Conservation (phyloP, 37 sponge, comb jelly and placozoan species). For the Axinella damicornis region DNA sequence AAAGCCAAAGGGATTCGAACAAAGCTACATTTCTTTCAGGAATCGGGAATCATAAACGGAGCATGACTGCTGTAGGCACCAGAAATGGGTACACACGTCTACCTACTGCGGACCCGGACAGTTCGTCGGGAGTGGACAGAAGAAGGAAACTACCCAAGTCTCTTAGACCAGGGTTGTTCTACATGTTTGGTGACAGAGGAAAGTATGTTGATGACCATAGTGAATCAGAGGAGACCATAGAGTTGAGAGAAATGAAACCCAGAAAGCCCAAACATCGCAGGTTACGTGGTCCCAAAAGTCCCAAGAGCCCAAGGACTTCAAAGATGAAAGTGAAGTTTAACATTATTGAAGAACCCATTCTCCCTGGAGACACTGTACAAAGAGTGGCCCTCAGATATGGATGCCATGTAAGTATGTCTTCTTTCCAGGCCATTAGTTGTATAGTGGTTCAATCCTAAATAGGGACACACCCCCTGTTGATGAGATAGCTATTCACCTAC, state of each 20-base stretch:
- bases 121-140: no score
- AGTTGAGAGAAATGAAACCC: conserved; percentile 46
- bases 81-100: conserved; percentile 49
- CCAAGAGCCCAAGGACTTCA: conserved; percentile 21
- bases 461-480: no score
- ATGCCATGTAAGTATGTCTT: conserved; percentile 63
- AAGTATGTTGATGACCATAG: conserved; percentile 33
- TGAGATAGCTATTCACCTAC: no score
- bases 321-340: conserved; percentile 4
- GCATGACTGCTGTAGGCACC: background rate
- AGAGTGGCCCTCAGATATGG: conserved; percentile 79
- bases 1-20: no score
- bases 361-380: conserved; percentile 72
- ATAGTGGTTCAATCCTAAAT: no score
- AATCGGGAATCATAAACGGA: no score
- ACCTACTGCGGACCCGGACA: conserved; percentile 36
- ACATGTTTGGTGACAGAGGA: conserved; percentile 56
- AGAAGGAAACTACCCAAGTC: background rate
- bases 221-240: conserved; percentile 58
- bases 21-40: no score
- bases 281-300: conserved; percentile 16
- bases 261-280: conserved; percentile 19
- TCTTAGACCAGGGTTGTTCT: conserved; percentile 62
- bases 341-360: conserved; percentile 67
- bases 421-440: no score